Conservation (phyloP, 2,113 vertebrate genomes). For the Saimiri boliviensis region DNA sequence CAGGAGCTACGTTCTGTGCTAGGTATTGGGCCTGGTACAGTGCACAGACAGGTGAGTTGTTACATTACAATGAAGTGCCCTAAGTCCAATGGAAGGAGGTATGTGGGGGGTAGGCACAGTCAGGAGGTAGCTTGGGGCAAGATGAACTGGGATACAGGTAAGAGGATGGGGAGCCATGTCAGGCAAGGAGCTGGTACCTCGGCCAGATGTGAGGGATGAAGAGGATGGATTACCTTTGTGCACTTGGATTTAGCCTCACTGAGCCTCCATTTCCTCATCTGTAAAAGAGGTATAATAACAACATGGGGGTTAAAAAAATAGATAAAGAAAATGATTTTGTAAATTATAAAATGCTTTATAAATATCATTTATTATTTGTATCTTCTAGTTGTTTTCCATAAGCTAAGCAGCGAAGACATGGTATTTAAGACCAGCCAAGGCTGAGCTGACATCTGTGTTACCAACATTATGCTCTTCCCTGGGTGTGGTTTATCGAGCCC, state of each 20-base stretch:
- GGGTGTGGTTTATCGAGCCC: neutral
- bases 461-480: neutral
- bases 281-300: neutral
- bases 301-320: neutral
- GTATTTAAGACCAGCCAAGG: neutral
- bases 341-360: neutral
- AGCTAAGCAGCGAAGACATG: neutral
- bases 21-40: neutral
- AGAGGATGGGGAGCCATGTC: neutral
- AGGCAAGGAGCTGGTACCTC: neutral
- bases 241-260: neutral
- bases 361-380: neutral
- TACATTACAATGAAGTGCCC: rapidly evolving
- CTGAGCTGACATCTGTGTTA: neutral
- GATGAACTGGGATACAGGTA: rapidly evolving
- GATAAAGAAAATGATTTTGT: neutral
- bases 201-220: neutral
- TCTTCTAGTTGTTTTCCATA: neutral
- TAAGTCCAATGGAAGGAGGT: neutral
- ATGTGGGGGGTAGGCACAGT: neutral
- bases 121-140: neutral
- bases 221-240: neutral
- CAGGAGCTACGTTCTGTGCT: neutral
- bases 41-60: neutral
- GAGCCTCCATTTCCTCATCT: neutral